phyloP scores from a whole-genome alignment of 2,113 vertebrate genomes.

The Hiodon tergisus region DNA sequence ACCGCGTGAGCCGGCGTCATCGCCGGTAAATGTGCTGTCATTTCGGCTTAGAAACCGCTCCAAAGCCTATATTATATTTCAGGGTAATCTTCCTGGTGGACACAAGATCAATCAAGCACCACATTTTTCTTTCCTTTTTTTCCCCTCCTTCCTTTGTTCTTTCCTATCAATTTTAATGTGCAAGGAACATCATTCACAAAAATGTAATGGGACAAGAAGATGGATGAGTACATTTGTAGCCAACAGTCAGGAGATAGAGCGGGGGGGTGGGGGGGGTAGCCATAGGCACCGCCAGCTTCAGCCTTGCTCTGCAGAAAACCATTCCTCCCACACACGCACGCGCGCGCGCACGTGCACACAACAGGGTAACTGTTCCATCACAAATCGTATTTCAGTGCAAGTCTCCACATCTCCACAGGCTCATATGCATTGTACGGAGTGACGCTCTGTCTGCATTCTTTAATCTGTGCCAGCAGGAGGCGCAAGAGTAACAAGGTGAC shows the following conservation, averaged over 20 bases:
- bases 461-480: background rate
- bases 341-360: constrained; percentile 11
- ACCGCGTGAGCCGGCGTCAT: background rate
- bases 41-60: background rate
- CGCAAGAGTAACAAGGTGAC: background rate
- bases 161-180: constrained; percentile 70
- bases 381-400: too few species aligned
- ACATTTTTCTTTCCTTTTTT: constrained; percentile 59
- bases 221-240: constrained; percentile 68
- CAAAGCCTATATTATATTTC: constrained; percentile 47
- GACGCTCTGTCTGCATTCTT: background rate
- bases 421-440: background rate
- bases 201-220: constrained; percentile 71
- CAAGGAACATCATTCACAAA: constrained; percentile 68
- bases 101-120: constrained; percentile 62
- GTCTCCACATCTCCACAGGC: background rate
- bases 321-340: constrained; percentile 22
- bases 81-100: constrained; percentile 51
- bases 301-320: constrained; percentile 13
- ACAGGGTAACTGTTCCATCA: background rate
- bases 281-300: too few species aligned
- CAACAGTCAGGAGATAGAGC: constrained; percentile 64
- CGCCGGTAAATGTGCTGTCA: constrained; percentile 7
- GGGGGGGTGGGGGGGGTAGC: background rate
- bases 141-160: constrained; percentile 52